Evolutionary conservation across 2,888 invertebrate genomes (phyloP), one percentile per base, ranked within the genome.

Genomic region (Eurois occulta): DNA sequence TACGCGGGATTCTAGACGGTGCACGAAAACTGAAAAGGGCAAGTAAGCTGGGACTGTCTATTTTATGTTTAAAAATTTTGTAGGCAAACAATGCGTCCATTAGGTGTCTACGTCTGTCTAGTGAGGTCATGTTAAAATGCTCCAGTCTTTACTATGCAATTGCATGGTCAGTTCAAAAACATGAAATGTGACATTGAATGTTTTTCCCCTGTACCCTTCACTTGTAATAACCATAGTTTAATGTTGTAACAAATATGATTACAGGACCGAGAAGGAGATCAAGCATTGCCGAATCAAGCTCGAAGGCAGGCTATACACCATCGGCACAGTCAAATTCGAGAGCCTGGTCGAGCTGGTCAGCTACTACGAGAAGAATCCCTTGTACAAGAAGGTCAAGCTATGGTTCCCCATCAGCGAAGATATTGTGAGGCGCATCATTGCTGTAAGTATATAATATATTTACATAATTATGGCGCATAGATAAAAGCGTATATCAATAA

Each of bases 281-380:
- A 99, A 99, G 94, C 99, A 99, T 94, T 99, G 99, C 94, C 98
- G 99, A 71, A 98, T 99, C 82, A 98, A 99, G 94, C 97, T 98
- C 71, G 99, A 99, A 91, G 99, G 99, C 0, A 97, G 99, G 0
- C 95, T 99, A 24, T 99, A 98, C 94, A 98, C 98, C 0, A 99
- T 99, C 83, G 99, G 99, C 52, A 98, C 98, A 0, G 98, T 98
- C 52, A 98, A 98, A 92, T 99, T 99, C 96, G 99, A 99, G 95
- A 99, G 98, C 91, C 96, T 99, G n/a, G 98, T 99, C 0, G 99
- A 99, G 90, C 97, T 99, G 82, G 98, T 99, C 8, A 98, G 97
- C 81, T 99, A 99, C 94, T 99, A 99, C 92, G 98, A 99, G 94
- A 98, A 98, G 78, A 97, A 99, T 95, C 98, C 99, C 0, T 96